Evolutionary conservation across 37 sponge, comb jelly and placozoan genomes (phyloP), one percentile per base, ranked within the genome.

Genomic region (Cliona cf. orientalis): DNA sequence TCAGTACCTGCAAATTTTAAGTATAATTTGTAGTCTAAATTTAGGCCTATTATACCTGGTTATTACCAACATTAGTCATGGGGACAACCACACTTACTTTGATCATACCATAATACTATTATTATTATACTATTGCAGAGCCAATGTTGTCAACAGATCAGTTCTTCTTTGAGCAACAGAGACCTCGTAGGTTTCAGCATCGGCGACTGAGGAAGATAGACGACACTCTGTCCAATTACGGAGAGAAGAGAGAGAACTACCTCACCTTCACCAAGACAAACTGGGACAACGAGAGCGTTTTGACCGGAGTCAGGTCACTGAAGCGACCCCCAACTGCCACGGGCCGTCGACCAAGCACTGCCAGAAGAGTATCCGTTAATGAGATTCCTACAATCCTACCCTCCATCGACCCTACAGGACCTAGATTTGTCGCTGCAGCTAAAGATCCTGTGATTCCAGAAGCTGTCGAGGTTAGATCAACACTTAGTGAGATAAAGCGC

Each of bases 121-220:
- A n/a, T n/a, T n/a, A n/a, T n/a, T n/a, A n/a, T n/a, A n/a, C n/a
- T n/a, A n/a, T n/a, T n/a, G n/a, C n/a, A n/a, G n/a, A n/a, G n/a
- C n/a, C n/a, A n/a, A n/a, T n/a, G n/a, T n/a, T n/a, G n/a, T n/a
- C n/a, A n/a, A n/a, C n/a, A 31, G 72, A 58, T 23, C 35, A 44
- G 40, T 85, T 68, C 65, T 89, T 78, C 72, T 89, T 71, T 42
- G 36, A 64, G 46, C 83, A 82, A 40, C 74, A 77, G 55, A 82
- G 42, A 41, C 42, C 38, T 22, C 58, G 40, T 63, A 63, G 64
- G 17, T 71, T 63, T 29, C 75, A 58, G 58, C 75, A 61, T 3
- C 35, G 76, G 23, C 39, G 81, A 34, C 32, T 71, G 1, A 81
- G 78, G 58, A 89, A 82, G 37, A 26, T 37, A 0, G 33, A 58